phyloP scores from a whole-genome alignment of 2,113 vertebrate genomes.

The Marcusenius ussheri region DNA sequence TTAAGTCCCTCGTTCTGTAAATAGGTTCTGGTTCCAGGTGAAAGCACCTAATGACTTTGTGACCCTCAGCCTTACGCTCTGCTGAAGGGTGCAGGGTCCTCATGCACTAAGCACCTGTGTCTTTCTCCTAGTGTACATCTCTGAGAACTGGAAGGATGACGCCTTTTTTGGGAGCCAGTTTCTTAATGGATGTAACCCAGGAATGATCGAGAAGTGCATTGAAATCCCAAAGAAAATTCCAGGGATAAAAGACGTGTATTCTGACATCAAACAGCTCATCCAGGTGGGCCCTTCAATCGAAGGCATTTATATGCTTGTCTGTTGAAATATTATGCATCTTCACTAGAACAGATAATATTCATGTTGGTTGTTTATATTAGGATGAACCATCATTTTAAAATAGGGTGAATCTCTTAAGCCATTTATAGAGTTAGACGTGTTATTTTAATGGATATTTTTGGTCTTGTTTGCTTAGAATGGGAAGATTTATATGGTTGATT shows the following conservation, averaged over 20 bases:
- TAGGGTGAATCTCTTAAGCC: neutral
- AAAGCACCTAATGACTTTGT: neutral
- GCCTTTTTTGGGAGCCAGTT: constrained; percentile 85
- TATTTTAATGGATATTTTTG: neutral
- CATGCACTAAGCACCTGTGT: neutral
- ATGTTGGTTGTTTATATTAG: neutral
- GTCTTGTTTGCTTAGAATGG: constrained; percentile 14
- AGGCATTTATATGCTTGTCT: neutral
- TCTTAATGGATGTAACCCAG: constrained; percentile 78
- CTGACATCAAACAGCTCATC: neutral
- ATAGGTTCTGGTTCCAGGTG: too few relatives aligned
- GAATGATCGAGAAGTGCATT: constrained; percentile 66
- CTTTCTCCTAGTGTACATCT: constrained; percentile 65
- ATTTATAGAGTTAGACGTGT: neutral
- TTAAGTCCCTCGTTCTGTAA: too few relatives aligned
- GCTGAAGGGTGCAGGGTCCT: neutral
- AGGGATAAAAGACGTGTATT: fast-evolving
- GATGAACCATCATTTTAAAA: neutral
- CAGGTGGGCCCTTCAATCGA: neutral
- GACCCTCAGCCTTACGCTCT: neutral
- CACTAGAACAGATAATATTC: neutral
- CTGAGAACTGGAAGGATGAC: constrained; percentile 77
- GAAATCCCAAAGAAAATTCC: constrained; percentile 74
- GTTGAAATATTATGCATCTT: neutral
- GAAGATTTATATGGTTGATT: constrained; percentile 29